These are phyloP conservation scores for Apostichopus parvimensis DNA, from an alignment of 35 echinoderm and acorn worm species.

Conservation along the genomic window DNA sequence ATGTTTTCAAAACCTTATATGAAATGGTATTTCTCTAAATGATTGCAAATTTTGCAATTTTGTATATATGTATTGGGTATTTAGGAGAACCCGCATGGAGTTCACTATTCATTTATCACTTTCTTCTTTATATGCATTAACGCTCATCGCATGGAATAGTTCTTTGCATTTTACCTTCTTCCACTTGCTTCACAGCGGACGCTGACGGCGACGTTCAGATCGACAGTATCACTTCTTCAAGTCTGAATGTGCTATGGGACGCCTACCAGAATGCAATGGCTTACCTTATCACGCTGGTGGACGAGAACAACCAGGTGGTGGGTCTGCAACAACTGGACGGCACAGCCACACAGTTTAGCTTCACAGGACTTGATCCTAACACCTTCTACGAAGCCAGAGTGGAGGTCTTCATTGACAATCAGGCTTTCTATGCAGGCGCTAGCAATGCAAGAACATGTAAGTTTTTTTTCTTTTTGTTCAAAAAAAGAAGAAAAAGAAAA, in stretches of 20 bases:
- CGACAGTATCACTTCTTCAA: slow-evolving; percentile 22
- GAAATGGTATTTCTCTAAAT: too few species aligned
- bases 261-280: not conserved
- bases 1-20: too few species aligned
- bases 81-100: too few species aligned
- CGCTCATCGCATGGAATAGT: too few species aligned
- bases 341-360: not conserved
- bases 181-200: not conserved
- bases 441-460: slow-evolving; percentile 13
- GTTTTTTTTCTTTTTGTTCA: not conserved
- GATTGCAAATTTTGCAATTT: too few species aligned
- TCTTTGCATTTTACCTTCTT: not conserved
- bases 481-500: too few species aligned
- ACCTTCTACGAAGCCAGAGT: slow-evolving; percentile 37
- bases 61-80: too few species aligned
- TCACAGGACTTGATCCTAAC: slow-evolving; percentile 10
- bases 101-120: too few species aligned
- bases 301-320: not conserved
- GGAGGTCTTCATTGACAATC: not conserved
- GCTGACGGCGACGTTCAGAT: slow-evolving; percentile 7
- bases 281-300: slow-evolving; percentile 1
- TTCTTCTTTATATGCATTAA: too few species aligned
- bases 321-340: not conserved
- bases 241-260: slow-evolving; percentile 41
- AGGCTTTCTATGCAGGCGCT: not conserved